phyloP scores from a whole-genome alignment of 2,888 invertebrate species.

The Eudemis profundana region DNA sequence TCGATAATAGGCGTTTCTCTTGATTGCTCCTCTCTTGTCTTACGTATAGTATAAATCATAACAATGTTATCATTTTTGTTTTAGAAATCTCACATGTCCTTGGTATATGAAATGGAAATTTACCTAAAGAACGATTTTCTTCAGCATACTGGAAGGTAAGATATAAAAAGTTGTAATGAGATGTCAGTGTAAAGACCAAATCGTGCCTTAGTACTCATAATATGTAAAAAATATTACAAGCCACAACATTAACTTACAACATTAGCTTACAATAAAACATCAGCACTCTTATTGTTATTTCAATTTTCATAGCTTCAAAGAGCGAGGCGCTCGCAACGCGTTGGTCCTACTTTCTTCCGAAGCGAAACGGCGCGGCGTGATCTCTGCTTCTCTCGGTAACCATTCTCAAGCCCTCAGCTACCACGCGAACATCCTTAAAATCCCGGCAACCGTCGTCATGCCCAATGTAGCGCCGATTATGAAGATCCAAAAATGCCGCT shows the following conservation, averaged over 20 bases:
- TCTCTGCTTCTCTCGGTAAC: constrained; percentile 97
- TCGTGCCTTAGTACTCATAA: no score
- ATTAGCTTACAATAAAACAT: no score
- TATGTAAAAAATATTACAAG: no score
- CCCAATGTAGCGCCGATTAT: constrained; percentile 97
- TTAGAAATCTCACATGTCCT: constrained; percentile 93
- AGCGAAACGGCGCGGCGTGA: constrained; percentile 91
- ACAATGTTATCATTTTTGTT: constrained; percentile 47
- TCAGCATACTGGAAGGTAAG: constrained; percentile 96
- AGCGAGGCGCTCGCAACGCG: constrained; percentile 96
- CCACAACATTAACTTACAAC: no score
- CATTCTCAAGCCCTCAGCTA: constrained; percentile 94
- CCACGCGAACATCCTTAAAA: constrained; percentile 89
- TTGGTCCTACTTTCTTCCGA: constrained; percentile 90
- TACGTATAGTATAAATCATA: neutral
- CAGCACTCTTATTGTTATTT: neutral
- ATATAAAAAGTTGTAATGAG: neutral
- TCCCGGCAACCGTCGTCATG: constrained; percentile 96
- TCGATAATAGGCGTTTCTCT: no score
- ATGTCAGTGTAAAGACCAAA: no score
- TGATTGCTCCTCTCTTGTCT: no score
- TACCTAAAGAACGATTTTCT: constrained; percentile 97
- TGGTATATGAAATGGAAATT: constrained; percentile 92
- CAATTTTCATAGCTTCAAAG: constrained; percentile 91
- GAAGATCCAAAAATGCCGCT: constrained; percentile 96